These are phyloP conservation scores for Margarornis squamiger DNA, from an alignment of 2,797 vertebrate species.

Conservation along the genomic window DNA sequence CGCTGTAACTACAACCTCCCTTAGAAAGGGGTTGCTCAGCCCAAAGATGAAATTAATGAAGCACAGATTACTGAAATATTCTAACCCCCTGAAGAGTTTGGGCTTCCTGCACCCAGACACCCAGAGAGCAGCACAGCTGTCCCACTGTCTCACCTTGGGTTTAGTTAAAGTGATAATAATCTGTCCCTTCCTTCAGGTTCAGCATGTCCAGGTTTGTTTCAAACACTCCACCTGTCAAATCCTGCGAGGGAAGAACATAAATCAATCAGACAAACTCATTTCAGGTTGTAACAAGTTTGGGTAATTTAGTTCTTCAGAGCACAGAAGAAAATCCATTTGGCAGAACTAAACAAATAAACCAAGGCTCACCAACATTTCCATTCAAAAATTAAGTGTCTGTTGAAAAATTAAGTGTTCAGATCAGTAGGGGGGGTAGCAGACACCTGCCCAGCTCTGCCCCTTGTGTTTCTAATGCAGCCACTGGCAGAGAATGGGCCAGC, in stretches of 20 bases:
- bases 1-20: not conserved
- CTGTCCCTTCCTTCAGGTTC: slow-evolving; percentile 79
- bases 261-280: not conserved
- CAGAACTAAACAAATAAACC: not conserved
- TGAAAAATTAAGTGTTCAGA: not conserved
- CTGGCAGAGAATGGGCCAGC: not conserved
- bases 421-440: accelerated
- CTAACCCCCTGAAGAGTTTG: not conserved
- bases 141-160: not conserved
- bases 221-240: slow-evolving; percentile 86
- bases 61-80: not conserved
- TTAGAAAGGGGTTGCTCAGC: not conserved
- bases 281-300: not conserved
- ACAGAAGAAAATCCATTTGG: not conserved
- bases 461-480: not conserved
- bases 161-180: slow-evolving; percentile 81
- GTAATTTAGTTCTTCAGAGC: not conserved
- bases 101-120: not conserved
- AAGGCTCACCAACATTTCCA: not conserved
- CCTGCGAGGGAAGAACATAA: slow-evolving; percentile 68
- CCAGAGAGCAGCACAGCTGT: not conserved
- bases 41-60: not conserved
- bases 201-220: slow-evolving; percentile 84
- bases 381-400: not conserved
- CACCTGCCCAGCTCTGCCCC: not conserved